A percentile compares a stretch with the other conserved stretches of the same genome.
These are phyloP conservation scores for Pammene aurita DNA, from an alignment of 2,888 invertebrate species.

Conservation along the genomic window DNA sequence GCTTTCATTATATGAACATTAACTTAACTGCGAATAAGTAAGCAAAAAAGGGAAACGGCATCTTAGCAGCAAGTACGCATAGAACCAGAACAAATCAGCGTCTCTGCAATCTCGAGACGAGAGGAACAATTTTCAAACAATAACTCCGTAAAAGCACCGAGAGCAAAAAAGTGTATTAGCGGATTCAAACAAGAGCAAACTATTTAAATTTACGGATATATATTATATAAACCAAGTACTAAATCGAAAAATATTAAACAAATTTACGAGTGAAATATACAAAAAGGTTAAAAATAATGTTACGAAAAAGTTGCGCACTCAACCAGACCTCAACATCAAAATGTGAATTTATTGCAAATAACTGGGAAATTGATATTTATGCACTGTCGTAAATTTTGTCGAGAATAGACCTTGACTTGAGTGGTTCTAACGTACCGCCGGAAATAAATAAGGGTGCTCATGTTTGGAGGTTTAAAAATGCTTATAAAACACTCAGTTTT, in stretches of 20 bases:
- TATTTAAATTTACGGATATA: conserved; percentile 25
- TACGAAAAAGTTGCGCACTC: conserved; percentile 48
- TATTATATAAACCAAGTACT: neutral
- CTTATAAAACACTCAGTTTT: conserved; percentile 42
- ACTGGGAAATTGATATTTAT: conserved; percentile 65
- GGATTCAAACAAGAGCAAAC: conserved; percentile 8
- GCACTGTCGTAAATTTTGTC: conserved; percentile 59
- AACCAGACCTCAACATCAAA: conserved; percentile 55
- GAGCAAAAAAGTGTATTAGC: conserved; percentile 30
- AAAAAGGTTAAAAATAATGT: conserved; percentile 48
- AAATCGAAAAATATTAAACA: neutral
- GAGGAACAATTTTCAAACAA: conserved; percentile 23
- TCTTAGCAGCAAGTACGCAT: neutral
- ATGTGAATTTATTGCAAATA: conserved; percentile 67
- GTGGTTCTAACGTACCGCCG: conserved; percentile 47
- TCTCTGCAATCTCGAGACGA: conserved; percentile 20
- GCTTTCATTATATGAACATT: too few relatives aligned
- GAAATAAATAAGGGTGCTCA: conserved; percentile 50
- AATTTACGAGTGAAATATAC: conserved; percentile 24
- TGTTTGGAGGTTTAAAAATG: conserved; percentile 48
- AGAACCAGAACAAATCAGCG: conserved; percentile 14
- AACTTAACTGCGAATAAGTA: neutral
- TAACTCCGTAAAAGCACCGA: conserved; percentile 12
- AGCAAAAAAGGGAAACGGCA: neutral
- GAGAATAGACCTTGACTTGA: conserved; percentile 54